Conservation (phyloP, 2,113 vertebrate species). For the Amazona vittata region DNA sequence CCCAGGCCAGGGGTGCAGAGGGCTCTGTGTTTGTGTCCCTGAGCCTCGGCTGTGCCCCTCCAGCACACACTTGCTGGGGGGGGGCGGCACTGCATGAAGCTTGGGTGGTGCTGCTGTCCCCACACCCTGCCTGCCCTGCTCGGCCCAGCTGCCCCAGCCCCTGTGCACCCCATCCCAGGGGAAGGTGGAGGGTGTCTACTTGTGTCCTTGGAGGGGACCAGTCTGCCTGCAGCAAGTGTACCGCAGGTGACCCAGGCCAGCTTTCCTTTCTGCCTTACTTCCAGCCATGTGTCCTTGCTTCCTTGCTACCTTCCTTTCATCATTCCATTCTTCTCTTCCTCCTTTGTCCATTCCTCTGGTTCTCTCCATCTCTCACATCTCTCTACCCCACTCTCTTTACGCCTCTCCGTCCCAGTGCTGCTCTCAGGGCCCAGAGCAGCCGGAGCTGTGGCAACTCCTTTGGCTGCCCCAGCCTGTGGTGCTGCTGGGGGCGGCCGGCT, state of each 20-base stretch:
- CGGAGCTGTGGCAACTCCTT: accelerated
- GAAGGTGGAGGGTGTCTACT: background rate
- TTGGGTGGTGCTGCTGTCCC: background rate
- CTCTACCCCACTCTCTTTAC: background rate
- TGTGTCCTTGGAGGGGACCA: background rate
- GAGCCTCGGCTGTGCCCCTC: background rate
- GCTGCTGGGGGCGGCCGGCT: background rate
- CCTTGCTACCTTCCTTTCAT: background rate
- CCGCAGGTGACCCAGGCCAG: background rate
- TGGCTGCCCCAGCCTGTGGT: background rate
- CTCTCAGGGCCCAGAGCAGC: background rate
- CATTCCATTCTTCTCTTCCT: background rate
- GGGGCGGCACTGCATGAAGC: background rate
- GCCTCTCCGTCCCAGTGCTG: background rate
- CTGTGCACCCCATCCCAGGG: background rate
- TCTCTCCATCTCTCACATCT: background rate
- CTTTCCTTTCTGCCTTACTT: background rate
- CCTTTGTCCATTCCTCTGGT: background rate
- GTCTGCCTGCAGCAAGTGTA: background rate
- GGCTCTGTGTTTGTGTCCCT: background rate
- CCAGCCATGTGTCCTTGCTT: background rate
- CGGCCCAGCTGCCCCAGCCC: background rate
- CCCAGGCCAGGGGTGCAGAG: background rate
- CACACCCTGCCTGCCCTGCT: background rate
- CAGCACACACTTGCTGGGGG: background rate